Conservation (phyloP, 2,113 vertebrate species). For the Osmerus eperlanus region DNA sequence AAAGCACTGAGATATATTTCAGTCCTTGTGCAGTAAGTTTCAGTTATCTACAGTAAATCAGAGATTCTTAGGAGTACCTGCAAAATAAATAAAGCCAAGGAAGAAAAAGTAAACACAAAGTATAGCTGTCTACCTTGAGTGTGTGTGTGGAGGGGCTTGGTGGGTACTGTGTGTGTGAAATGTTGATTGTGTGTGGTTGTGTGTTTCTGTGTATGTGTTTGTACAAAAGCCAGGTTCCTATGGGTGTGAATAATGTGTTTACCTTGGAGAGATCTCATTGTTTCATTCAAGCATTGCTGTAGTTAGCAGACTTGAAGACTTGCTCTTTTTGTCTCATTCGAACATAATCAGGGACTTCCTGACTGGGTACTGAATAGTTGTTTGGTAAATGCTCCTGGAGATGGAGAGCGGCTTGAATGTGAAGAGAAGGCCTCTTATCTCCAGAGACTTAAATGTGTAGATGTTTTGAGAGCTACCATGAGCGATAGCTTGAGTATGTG, state of each 20-base stretch:
- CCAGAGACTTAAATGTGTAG: not conserved
- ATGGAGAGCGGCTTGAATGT: not conserved
- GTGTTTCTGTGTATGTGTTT: not conserved
- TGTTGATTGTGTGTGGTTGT: not conserved
- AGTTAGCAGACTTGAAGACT: not conserved
- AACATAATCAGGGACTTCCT: not conserved
- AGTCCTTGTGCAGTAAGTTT: too few species aligned
- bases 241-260: not conserved
- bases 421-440: not conserved
- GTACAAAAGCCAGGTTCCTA: not conserved
- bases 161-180: slow-evolving; percentile 1
- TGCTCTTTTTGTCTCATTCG: not conserved
- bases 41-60: too few species aligned
- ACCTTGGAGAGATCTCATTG: not conserved
- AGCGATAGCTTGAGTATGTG: not conserved
- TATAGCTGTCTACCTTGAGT: not conserved
- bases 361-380: not conserved
- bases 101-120: not conserved
- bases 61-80: too few species aligned
- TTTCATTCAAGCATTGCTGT: not conserved
- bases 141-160: not conserved
- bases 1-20: too few species aligned
- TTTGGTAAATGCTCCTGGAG: not conserved
- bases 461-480: not conserved
- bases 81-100: not conserved